phyloP scores from a whole-genome alignment of 2,888 invertebrate genomes.

The Mycalesis mineus region DNA sequence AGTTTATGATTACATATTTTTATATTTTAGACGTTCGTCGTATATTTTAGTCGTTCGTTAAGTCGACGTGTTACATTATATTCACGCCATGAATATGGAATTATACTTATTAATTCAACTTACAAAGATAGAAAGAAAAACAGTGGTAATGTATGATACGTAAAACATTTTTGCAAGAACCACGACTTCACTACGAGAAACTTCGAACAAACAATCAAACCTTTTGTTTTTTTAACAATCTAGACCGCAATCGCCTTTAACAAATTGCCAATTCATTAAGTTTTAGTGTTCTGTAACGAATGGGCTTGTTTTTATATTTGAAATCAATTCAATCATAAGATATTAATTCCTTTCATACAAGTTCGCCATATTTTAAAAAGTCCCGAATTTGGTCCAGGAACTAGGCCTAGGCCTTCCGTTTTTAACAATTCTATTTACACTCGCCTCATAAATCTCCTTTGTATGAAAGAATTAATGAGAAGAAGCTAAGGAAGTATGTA shows the following conservation, averaged over 20 bases:
- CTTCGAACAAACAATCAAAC: neutral
- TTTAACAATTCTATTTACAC: too few relatives aligned
- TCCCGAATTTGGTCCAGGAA: too few relatives aligned
- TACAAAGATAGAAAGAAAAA: slow-evolving; percentile 2
- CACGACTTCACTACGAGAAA: neutral
- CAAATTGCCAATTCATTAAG: neutral
- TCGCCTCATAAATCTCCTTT: too few relatives aligned
- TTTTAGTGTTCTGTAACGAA: neutral
- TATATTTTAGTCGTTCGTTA: too few relatives aligned
- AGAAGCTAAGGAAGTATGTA: too few relatives aligned
- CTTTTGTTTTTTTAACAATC: neutral
- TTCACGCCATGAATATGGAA: neutral
- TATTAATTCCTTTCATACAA: too few relatives aligned
- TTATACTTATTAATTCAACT: neutral
- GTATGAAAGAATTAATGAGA: too few relatives aligned
- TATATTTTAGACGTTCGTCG: too few relatives aligned
- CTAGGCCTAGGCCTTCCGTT: too few relatives aligned
- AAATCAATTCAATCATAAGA: neutral
- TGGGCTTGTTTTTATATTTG: neutral
- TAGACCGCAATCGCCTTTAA: neutral
- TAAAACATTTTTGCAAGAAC: neutral
- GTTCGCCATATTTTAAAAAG: too few relatives aligned
- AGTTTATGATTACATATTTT: neutral
- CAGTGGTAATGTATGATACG: neutral
- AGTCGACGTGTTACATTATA: too few relatives aligned